Conservation (phyloP, 2,797 vertebrate genomes). For the Microcaecilia unicolor region DNA sequence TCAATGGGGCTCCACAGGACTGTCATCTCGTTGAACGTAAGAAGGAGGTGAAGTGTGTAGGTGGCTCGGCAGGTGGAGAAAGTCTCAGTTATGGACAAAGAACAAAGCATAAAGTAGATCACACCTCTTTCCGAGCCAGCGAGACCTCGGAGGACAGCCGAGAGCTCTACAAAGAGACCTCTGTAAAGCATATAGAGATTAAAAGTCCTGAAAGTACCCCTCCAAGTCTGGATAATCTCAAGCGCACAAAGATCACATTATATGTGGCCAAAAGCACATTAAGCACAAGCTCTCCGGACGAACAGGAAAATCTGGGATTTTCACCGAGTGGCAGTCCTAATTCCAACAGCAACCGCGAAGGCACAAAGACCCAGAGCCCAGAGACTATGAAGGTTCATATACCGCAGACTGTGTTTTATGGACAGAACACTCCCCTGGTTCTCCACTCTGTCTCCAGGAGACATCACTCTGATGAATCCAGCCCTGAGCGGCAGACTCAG, state of each 20-base stretch:
- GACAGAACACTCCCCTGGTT: conserved; percentile 49
- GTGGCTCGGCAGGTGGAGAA: neutral
- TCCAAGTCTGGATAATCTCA: conserved; percentile 31
- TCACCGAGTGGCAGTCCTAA: neutral
- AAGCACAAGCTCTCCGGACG: conserved; percentile 5
- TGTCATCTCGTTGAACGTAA: neutral
- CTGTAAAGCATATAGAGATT: conserved; percentile 30
- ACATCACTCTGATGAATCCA: neutral
- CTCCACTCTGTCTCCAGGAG: conserved; percentile 40
- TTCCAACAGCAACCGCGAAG: neutral
- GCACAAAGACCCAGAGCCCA: conserved; percentile 1
- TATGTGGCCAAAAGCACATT: conserved; percentile 39
- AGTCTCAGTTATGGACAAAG: neutral
- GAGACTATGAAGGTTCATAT: conserved; percentile 36
- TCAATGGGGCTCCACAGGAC: neutral
- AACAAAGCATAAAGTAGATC: neutral
- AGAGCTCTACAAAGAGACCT: conserved; percentile 22
- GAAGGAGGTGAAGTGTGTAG: neutral
- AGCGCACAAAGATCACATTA: conserved; percentile 53
- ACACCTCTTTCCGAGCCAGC: neutral
- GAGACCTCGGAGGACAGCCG: neutral
- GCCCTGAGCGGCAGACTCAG: neutral
- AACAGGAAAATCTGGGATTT: neutral
- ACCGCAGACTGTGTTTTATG: conserved; percentile 57
- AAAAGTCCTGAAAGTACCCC: neutral